Conservation (phyloP, 2,888 invertebrate species). For the Hermaeophaga mercurialis region DNA sequence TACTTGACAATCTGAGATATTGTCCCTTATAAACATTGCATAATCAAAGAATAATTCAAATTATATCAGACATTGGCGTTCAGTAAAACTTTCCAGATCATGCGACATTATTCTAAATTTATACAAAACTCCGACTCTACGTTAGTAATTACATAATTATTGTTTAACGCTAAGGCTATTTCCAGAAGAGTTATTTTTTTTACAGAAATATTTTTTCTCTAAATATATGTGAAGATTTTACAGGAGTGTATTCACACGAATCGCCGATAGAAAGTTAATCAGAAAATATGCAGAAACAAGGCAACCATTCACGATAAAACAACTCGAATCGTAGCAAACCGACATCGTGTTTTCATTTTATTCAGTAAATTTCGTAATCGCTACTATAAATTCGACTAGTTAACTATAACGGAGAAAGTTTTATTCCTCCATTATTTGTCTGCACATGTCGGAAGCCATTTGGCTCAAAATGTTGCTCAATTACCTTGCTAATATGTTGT, state of each 20-base stretch:
- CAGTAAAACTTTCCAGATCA: too few relatives aligned
- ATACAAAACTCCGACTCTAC: too few relatives aligned
- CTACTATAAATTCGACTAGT: constrained; percentile 28
- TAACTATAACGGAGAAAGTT: constrained; percentile 31
- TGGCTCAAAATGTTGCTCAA: constrained; percentile 22
- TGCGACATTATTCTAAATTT: too few relatives aligned
- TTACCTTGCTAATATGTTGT: constrained; percentile 8
- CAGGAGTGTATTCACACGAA: neutral
- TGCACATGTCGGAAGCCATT: constrained; percentile 25
- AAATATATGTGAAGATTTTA: too few relatives aligned
- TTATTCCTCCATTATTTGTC: constrained; percentile 30
- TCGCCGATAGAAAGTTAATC: constrained; percentile 16
- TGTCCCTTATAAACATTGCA: constrained; percentile 1
- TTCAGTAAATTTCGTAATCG: constrained; percentile 28
- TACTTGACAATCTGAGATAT: constrained; percentile 10
- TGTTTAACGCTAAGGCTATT: too few relatives aligned
- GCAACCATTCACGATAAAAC: constrained; percentile 16
- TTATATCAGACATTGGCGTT: too few relatives aligned
- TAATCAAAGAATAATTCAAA: too few relatives aligned
- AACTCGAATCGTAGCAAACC: constrained; percentile 9
- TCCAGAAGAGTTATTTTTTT: too few relatives aligned
- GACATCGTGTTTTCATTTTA: constrained; percentile 19
- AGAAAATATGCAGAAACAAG: constrained; percentile 19
- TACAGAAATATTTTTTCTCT: too few relatives aligned
- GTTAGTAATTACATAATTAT: too few relatives aligned